Evolutionary conservation across 1,140 invertebrate genomes (phyloP).

Genomic region (Rhyacophila brunnea): DNA sequence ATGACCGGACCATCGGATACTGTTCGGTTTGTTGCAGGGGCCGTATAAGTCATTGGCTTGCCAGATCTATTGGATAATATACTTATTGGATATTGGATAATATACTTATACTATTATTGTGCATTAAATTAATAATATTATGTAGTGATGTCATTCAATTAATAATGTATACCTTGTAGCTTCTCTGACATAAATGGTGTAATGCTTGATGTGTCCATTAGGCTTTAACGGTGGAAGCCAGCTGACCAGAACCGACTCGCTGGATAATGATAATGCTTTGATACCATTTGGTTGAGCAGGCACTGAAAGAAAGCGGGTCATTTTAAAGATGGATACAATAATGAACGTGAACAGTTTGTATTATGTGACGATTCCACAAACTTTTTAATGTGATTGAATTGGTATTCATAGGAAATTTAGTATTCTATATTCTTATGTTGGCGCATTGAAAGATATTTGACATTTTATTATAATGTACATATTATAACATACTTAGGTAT

Average conservation of each 20-base stretch:
- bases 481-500: too few relatives aligned
- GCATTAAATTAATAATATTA: background rate
- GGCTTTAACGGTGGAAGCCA: constrained; percentile 78
- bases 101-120: background rate
- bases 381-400: too few relatives aligned
- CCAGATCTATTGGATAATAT: constrained; percentile 8
- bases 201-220: constrained; percentile 79
- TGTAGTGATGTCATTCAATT: background rate
- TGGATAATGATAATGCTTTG: constrained; percentile 76
- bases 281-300: constrained; percentile 79
- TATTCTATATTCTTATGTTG: too few relatives aligned
- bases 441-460: too few relatives aligned
- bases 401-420: too few relatives aligned
- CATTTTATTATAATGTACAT: too few relatives aligned
- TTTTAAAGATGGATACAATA: too few relatives aligned
- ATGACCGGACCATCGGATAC: constrained; percentile 37
- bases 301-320: constrained; percentile 52
- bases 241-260: constrained; percentile 76
- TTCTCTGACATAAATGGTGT: constrained; percentile 77
- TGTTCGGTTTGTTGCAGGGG: constrained; percentile 9
- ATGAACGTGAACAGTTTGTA: too few relatives aligned
- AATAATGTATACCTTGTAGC: constrained; percentile 53
- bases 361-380: too few relatives aligned
- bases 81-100: background rate
- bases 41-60: constrained; percentile 16